Evolutionary conservation across 1,140 invertebrate genomes (phyloP).

Genomic region (Tribolium madens): DNA sequence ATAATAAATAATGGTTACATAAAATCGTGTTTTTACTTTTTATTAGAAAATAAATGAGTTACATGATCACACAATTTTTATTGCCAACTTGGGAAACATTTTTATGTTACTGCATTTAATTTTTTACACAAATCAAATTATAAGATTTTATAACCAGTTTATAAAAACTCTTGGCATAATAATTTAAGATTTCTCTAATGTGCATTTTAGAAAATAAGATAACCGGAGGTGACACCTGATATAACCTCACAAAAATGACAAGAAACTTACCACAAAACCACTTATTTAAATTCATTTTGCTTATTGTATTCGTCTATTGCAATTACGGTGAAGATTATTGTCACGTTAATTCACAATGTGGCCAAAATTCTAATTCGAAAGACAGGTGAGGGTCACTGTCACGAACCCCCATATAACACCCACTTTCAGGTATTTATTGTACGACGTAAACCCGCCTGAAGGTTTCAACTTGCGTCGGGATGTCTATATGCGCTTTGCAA

Average conservation of each 20-base stretch:
- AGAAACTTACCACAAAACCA: neutral
- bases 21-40: neutral
- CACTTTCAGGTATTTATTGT: slow-evolving; percentile 78
- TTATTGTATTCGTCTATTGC: neutral
- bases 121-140: neutral
- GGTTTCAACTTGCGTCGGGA: slow-evolving; percentile 97
- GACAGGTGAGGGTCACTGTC: neutral
- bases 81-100: neutral
- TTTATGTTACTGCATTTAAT: too few relatives aligned
- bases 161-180: too few relatives aligned
- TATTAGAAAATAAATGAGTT: too few relatives aligned
- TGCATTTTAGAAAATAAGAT: too few relatives aligned
- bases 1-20: neutral
- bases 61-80: neutral
- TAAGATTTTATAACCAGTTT: neutral
- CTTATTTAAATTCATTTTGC: neutral
- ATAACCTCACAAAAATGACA: neutral
- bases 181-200: neutral
- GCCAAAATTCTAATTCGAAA: neutral
- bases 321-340: neutral
- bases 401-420: neutral
- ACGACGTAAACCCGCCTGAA: slow-evolving; percentile 94
- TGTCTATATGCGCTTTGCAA: slow-evolving; percentile 93
- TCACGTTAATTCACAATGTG: neutral
- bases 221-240: neutral